A percentile compares a stretch with the other conserved stretches of the same genome.
Evolutionary conservation across 2,113 vertebrate species (phyloP).

Genomic region (Edolisoma coerulescens): DNA sequence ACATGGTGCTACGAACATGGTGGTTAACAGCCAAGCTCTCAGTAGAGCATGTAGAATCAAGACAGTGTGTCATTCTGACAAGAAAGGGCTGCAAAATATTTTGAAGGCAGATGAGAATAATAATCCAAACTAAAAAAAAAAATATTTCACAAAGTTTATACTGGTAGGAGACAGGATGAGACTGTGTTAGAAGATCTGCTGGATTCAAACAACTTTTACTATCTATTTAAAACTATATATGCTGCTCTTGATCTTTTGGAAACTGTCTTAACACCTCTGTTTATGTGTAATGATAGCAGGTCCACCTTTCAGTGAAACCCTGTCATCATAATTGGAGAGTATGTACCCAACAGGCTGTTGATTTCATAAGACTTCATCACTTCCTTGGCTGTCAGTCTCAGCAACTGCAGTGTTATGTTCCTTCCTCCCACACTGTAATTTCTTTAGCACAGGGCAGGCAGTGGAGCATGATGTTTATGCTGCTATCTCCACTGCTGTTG

Average conservation of each 20-base stretch:
- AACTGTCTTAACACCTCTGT: not conserved
- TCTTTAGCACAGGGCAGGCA: not conserved
- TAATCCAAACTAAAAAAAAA: not conserved
- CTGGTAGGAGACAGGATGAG: not conserved
- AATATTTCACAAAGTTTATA: not conserved
- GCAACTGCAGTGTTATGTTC: not conserved
- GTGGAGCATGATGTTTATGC: constrained; percentile 17
- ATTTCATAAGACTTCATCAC: constrained; percentile 11
- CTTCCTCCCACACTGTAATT: not conserved
- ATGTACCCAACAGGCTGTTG: not conserved
- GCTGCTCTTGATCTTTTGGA: not conserved
- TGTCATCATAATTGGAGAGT: not conserved
- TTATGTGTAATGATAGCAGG: not conserved
- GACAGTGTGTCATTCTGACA: not conserved
- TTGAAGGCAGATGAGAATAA: not conserved
- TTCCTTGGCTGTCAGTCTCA: constrained; percentile 13
- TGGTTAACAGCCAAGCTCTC: not conserved
- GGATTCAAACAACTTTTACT: not conserved
- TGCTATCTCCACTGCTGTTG: constrained; percentile 19
- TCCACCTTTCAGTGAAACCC: not conserved
- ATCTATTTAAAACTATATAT: not conserved
- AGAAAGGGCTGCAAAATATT: not conserved
- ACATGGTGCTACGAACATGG: fast-evolving
- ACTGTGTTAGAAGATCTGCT: not conserved
- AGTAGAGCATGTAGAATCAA: not conserved